Conservation (phyloP, 2,888 invertebrate genomes). For the Nebria salina region DNA sequence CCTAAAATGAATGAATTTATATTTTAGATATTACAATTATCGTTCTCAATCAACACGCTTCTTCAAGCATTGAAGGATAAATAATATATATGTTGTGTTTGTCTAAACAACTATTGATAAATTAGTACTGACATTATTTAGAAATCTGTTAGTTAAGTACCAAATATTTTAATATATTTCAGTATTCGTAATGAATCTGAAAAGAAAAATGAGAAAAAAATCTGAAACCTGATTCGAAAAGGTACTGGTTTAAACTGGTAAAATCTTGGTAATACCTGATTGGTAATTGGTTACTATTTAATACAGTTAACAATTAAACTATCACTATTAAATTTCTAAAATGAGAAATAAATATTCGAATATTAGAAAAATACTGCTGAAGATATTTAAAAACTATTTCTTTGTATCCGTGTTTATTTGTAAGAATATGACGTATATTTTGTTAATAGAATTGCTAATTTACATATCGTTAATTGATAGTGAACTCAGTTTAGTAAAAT, state of each 20-base stretch:
- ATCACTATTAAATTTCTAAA: not conserved
- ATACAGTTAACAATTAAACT: not conserved
- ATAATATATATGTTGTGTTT: not conserved
- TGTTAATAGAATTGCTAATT: not conserved
- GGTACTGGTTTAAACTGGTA: conserved; percentile 15
- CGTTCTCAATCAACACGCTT: not conserved
- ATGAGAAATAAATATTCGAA: not conserved
- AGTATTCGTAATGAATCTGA: not conserved
- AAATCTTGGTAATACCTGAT: conserved; percentile 15
- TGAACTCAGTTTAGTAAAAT: no score
- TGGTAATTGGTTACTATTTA: not conserved
- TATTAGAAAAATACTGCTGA: not conserved
- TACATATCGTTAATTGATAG: not conserved
- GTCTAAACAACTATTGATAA: no score
- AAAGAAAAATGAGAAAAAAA: not conserved
- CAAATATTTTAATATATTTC: not conserved
- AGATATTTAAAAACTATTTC: not conserved
- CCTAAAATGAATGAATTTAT: no score
- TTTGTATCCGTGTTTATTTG: not conserved
- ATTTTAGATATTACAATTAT: not conserved
- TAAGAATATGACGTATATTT: not conserved
- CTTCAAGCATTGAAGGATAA: not conserved
- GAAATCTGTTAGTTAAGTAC: not conserved
- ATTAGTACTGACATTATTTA: no score
- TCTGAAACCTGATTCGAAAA: conserved; percentile 7